Percentiles rank a stretch among this genome's conserved stretches.
phyloP scores from a whole-genome alignment of 2,113 vertebrate species.

The Hemichromis elongatus region DNA sequence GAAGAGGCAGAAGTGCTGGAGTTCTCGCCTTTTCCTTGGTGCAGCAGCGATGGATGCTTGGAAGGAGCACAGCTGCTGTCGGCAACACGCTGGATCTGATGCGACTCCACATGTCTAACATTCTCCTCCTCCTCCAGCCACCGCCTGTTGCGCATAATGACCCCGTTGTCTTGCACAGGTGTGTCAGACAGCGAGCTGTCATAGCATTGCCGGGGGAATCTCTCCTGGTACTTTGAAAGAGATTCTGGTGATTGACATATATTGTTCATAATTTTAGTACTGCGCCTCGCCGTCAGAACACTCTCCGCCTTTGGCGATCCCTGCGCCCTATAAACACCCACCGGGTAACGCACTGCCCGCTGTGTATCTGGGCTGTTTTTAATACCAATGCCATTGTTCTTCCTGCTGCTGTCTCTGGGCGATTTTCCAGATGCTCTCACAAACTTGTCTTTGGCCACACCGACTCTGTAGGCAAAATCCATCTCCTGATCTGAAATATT shows the following conservation, averaged over 20 bases:
- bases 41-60: constrained; percentile 48
- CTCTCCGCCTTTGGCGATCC: constrained; percentile 62
- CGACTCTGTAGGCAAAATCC: constrained; percentile 57
- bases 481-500: constrained; percentile 75
- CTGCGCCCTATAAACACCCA: constrained; percentile 57
- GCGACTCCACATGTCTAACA: constrained; percentile 56
- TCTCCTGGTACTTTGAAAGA: constrained; percentile 62
- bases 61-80: constrained; percentile 60
- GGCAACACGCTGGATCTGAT: constrained; percentile 47
- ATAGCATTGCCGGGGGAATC: constrained; percentile 54
- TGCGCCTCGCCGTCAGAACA: constrained; percentile 36
- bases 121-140: constrained; percentile 67
- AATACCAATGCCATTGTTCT: constrained; percentile 63
- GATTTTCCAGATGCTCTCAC: constrained; percentile 43
- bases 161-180: constrained; percentile 70
- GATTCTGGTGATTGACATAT: constrained; percentile 58
- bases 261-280: constrained; percentile 61
- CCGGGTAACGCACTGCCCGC: constrained; percentile 50
- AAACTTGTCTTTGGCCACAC: constrained; percentile 57
- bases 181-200: constrained; percentile 53
- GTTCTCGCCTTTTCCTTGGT: constrained; percentile 30
- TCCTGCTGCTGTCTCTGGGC: constrained; percentile 50
- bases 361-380: constrained; percentile 72
- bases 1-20: constrained; percentile 26
- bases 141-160: constrained; percentile 71